Evolutionary conservation across 2,888 invertebrate species (phyloP), one percentile per base, ranked within the genome.

Genomic region (Leptopilina syphax): DNA sequence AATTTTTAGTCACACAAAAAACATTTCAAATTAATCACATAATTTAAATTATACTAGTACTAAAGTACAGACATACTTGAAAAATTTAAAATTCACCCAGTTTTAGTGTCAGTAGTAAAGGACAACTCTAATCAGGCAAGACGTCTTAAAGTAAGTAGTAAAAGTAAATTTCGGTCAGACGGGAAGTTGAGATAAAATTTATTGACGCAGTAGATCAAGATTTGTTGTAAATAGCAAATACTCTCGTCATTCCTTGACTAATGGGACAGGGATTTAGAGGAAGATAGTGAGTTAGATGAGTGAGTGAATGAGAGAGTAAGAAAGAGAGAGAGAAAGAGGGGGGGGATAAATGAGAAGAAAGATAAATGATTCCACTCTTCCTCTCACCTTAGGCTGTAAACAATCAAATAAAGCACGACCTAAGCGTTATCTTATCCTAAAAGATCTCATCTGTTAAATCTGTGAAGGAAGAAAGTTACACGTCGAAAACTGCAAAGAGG

Each of bases 361-460:
- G 70, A 73, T 57, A 57, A 73, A 60, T 73, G 73, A n/a, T 73
- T 34, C 10, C 3, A 9, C 57, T n/a, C 57, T 60, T 41, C 34
- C 57, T 60, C 57, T n/a, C 27, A 76, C 34, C 54, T 63, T 63
- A 65, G 67, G 65, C 76, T 50, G 76, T 66, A 66, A 68, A 83
- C 84, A 85, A 87, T 88, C 85, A 87, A 86, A 86, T 85, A 87
- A 87, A 86, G 85, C 83, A 82, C 84, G 82, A 81, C 83, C 83
- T 81, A 86, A 87, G 85, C 84, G 87, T 84, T 84, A 83, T 84
- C 84, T 85, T 84, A 86, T 86, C 84, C 83, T 80, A 78, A 78
- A 83, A 85, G 83, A 86, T 85, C 85, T 84, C 79, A 63, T 13
- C 77, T 13, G 63, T 60, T 44, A 77, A 77, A 27, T 7, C 34